Percentiles rank a stretch among this genome's conserved stretches.
These are phyloP conservation scores for Thalassoma bifasciatum DNA, from an alignment of 2,113 vertebrate species.

Conservation along the genomic window DNA sequence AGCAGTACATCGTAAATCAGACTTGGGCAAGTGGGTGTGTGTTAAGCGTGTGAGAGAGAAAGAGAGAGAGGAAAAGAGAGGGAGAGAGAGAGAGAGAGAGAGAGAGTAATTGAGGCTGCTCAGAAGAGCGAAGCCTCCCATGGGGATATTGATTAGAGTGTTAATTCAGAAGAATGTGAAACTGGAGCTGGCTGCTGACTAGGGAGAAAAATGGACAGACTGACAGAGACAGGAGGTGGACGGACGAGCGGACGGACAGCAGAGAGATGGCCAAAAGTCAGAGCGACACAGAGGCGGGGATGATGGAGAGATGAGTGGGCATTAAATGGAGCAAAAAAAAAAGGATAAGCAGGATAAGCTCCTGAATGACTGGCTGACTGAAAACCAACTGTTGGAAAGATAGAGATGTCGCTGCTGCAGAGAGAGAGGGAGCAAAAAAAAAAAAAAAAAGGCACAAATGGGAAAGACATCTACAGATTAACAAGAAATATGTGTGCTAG, in stretches of 20 bases:
- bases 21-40: constrained; percentile 59
- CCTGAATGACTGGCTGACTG: constrained; percentile 41
- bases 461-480: constrained; percentile 25
- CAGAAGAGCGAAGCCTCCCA: constrained; percentile 67
- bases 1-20: constrained; percentile 77
- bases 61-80: constrained; percentile 17
- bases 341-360: constrained; percentile 67
- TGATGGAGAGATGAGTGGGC: constrained; percentile 58
- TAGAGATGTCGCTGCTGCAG: constrained; percentile 63
- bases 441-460: constrained; percentile 24
- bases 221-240: constrained; percentile 49
- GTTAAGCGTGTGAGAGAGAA: constrained; percentile 39
- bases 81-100: constrained; percentile 29
- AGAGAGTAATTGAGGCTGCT: constrained; percentile 62
- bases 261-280: constrained; percentile 25
- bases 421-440: constrained; percentile 16
- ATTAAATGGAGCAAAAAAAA: constrained; percentile 63
- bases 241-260: constrained; percentile 35
- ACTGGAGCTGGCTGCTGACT: constrained; percentile 71
- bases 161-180: constrained; percentile 77
- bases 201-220: constrained; percentile 64
- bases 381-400: constrained; percentile 49
- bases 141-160: constrained; percentile 78
- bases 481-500: neutral
- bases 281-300: constrained; percentile 32